Conservation (phyloP, 35 echinoderm and acorn worm genomes). For the Holothuria glaberrima region DNA sequence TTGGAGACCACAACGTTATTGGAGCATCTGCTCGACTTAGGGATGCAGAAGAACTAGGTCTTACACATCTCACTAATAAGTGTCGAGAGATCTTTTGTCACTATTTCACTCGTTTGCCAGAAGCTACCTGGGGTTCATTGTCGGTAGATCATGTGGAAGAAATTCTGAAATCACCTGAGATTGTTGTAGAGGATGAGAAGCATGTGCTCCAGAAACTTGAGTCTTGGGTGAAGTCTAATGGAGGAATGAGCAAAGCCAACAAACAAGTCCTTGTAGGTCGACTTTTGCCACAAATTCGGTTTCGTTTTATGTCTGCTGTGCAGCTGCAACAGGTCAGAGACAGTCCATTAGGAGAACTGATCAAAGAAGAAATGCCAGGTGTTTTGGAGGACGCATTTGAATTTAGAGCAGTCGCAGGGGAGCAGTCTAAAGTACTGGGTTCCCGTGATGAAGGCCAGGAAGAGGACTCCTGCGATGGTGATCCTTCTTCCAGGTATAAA, state of each 20-base stretch:
- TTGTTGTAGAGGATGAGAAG: slow-evolving; percentile 34
- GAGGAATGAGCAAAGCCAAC: background rate
- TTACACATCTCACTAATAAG: slow-evolving; percentile 14
- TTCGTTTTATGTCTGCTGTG: slow-evolving; percentile 34
- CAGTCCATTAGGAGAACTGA: slow-evolving; percentile 10
- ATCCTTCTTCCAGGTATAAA: background rate
- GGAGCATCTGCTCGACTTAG: slow-evolving; percentile 49
- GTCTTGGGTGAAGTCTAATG: slow-evolving; percentile 17
- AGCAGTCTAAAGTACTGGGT: slow-evolving; percentile 9
- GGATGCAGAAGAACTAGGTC: slow-evolving; percentile 36
- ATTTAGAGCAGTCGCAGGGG: slow-evolving; percentile 42
- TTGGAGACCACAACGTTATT: slow-evolving; percentile 50
- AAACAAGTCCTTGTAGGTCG: background rate
- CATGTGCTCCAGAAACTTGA: slow-evolving; percentile 37
- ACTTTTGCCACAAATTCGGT: slow-evolving; percentile 40
- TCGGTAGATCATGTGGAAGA: slow-evolving; percentile 40
- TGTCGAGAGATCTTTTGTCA: slow-evolving; percentile 51
- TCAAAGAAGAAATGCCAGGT: slow-evolving; percentile 6
- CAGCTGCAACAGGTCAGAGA: slow-evolving; percentile 41
- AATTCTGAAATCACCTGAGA: slow-evolving; percentile 30
- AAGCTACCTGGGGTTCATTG: slow-evolving; percentile 46
- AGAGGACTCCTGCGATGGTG: background rate
- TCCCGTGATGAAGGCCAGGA: background rate
- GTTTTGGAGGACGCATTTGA: slow-evolving; percentile 52
- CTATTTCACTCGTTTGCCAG: slow-evolving; percentile 51